Conservation (phyloP, 2,888 invertebrate species). For the Cantharis rustica region DNA sequence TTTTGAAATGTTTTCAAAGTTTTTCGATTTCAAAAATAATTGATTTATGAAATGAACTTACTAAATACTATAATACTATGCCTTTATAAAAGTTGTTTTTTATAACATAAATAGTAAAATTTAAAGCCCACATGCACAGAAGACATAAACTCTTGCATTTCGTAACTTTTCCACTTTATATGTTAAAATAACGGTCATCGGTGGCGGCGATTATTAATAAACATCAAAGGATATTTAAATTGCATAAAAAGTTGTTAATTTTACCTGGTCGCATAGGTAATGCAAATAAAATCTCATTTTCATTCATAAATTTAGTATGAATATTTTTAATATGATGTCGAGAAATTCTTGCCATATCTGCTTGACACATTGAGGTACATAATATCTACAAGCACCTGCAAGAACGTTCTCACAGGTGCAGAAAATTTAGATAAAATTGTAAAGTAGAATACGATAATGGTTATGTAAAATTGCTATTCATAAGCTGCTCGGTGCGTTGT, state of each 20-base stretch:
- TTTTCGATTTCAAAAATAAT: no score
- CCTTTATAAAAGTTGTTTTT: background rate
- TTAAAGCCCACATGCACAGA: background rate
- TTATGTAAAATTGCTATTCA: background rate
- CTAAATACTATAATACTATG: background rate
- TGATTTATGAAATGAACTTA: no score
- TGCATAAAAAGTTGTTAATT: background rate
- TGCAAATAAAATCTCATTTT: background rate
- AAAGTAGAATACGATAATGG: background rate
- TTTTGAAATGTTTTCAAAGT: background rate
- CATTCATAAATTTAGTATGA: background rate
- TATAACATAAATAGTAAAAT: background rate
- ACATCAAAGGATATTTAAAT: background rate
- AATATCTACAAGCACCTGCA: background rate
- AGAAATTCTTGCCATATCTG: background rate
- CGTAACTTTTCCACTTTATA: background rate
- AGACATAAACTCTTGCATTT: background rate
- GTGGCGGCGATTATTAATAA: background rate
- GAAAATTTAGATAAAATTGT: background rate
- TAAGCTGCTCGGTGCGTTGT: background rate
- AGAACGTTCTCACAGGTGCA: background rate
- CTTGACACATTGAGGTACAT: background rate
- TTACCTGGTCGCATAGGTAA: background rate
- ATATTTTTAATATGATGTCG: background rate
- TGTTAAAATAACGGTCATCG: background rate